Conservation (phyloP, 2,888 invertebrate species). For the Xanthia icteritia region DNA sequence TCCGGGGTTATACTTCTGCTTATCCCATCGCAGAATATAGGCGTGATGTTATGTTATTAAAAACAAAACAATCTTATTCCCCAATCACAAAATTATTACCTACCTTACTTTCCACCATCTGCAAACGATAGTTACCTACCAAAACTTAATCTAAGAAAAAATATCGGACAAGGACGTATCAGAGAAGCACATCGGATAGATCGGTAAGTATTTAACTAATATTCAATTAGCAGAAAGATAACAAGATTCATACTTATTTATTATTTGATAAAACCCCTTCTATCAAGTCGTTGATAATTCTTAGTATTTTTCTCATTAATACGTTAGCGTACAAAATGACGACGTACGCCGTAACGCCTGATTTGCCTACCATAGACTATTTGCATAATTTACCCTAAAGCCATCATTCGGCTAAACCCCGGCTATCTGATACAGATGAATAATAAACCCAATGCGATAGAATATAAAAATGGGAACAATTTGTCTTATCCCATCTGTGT, state of each 20-base stretch:
- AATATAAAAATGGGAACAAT: no score
- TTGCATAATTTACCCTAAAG: no score
- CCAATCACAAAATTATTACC: not conserved
- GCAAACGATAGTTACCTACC: not conserved
- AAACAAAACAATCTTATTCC: not conserved
- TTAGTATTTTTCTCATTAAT: not conserved
- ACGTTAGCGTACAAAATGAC: not conserved
- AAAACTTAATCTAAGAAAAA: constrained; percentile 6
- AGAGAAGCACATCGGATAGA: not conserved
- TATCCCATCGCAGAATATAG: not conserved
- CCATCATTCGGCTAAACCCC: no score
- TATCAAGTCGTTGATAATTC: not conserved
- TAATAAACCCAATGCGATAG: no score
- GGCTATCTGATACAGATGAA: no score
- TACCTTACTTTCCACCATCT: not conserved
- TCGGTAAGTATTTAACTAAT: not conserved
- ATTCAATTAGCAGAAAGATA: constrained; percentile 26
- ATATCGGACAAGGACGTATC: constrained; percentile 6
- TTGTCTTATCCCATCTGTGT: no score
- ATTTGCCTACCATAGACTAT: no score
- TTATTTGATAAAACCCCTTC: not conserved
- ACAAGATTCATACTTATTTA: constrained; percentile 4
- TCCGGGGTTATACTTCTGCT: not conserved
- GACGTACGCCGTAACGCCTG: no score
- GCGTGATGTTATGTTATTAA: not conserved